phyloP scores from a whole-genome alignment of 2,888 invertebrate species.

The Zhengitettix transpicula region DNA sequence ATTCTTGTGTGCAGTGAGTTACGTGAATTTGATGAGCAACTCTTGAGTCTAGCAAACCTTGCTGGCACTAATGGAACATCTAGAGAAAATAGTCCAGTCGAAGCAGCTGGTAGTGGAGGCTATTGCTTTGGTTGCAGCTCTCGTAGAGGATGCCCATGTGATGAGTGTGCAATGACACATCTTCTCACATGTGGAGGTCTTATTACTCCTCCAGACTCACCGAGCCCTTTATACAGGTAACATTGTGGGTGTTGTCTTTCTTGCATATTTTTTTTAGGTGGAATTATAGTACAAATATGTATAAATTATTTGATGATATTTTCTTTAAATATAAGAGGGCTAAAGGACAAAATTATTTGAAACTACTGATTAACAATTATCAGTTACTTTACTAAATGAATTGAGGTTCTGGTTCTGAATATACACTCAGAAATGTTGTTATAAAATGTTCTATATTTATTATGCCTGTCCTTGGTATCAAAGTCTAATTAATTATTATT shows the following conservation, averaged over 20 bases:
- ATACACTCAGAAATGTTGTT: too few relatives aligned
- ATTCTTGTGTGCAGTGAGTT: conserved; percentile 13
- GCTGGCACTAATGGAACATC: conserved; percentile 5
- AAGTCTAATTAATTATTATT: too few relatives aligned
- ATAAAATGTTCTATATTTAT: too few relatives aligned
- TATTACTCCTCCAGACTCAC: conserved; percentile 9
- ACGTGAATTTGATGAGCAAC: conserved; percentile 16
- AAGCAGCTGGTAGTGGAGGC: background rate
- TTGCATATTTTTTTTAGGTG: background rate
- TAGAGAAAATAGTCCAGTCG: conserved; percentile 3
- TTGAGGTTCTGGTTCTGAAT: too few relatives aligned
- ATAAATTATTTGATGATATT: too few relatives aligned
- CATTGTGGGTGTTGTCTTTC: background rate
- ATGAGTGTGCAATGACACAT: conserved; percentile 16
- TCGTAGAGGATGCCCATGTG: conserved; percentile 15
- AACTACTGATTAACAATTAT: too few relatives aligned
- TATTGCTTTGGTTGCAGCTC: conserved; percentile 12
- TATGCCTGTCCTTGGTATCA: too few relatives aligned
- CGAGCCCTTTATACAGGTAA: conserved; percentile 3
- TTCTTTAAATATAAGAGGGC: too few relatives aligned
- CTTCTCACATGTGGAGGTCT: conserved; percentile 14
- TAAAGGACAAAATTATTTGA: too few relatives aligned
- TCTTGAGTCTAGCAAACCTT: conserved; percentile 13
- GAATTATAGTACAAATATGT: too few relatives aligned
- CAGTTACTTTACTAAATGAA: too few relatives aligned